A percentile compares a stretch with the other conserved stretches of the same genome.
These are phyloP conservation scores for Drosophila longiperda DNA, from an alignment of 2,888 invertebrate genomes.

Conservation along the genomic window DNA sequence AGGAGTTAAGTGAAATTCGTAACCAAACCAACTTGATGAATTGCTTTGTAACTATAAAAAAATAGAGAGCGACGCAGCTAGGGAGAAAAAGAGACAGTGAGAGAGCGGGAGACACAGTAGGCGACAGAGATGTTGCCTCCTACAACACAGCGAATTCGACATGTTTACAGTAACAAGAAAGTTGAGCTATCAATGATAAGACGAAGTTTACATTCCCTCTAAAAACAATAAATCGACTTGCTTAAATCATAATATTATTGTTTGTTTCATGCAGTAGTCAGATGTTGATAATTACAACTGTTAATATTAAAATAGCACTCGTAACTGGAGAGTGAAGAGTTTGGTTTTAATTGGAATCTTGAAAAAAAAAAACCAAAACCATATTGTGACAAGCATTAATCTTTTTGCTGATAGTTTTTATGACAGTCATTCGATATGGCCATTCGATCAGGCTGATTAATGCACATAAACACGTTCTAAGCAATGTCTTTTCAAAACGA, in stretches of 20 bases:
- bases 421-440: neutral
- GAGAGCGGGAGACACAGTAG: constrained; percentile 5
- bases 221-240: constrained; percentile 1
- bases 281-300: neutral
- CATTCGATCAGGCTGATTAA: neutral
- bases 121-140: constrained; percentile 26
- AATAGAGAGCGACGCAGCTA: constrained; percentile 15
- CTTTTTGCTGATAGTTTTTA: neutral
- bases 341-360: neutral
- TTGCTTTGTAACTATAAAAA: constrained; percentile 29
- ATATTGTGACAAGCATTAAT: neutral
- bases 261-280: neutral
- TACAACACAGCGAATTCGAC: constrained; percentile 11
- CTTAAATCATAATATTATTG: neutral
- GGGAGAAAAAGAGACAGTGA: constrained; percentile 12
- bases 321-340: neutral
- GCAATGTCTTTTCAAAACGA: neutral
- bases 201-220: neutral
- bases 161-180: constrained; percentile 45
- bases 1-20: constrained; percentile 47
- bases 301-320: neutral
- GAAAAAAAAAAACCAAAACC: neutral
- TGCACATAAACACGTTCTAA: neutral
- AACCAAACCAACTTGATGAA: constrained; percentile 49
- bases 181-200: constrained; percentile 7